Conservation (phyloP, 2,888 invertebrate genomes). For the Chrysina gloriosa region DNA sequence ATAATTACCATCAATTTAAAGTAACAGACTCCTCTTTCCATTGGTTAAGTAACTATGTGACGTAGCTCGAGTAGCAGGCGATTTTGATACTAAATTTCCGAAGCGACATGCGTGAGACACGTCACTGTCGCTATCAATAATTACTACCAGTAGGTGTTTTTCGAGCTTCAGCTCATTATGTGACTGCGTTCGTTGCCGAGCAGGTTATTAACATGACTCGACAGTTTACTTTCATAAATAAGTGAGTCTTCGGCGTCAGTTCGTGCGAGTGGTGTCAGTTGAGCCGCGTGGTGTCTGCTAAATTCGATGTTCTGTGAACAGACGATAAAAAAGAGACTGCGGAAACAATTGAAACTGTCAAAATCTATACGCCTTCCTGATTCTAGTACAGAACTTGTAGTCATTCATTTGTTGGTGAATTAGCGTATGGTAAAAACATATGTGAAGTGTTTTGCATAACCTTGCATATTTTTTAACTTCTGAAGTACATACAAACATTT, state of each 20-base stretch:
- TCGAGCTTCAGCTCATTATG: conserved; percentile 43
- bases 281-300: conserved; percentile 36
- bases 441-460: conserved; percentile 36
- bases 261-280: conserved; percentile 10
- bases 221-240: conserved; percentile 53
- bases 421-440: conserved; percentile 19
- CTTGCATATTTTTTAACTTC: not conserved
- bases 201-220: conserved; percentile 54
- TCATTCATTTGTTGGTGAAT: not conserved
- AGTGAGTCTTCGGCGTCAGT: conserved; percentile 27
- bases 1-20: conserved; percentile 9
- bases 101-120: conserved; percentile 32
- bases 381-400: not conserved
- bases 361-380: conserved; percentile 9
- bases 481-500: not conserved
- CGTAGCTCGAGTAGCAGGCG: conserved; percentile 32
- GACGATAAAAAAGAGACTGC: not conserved
- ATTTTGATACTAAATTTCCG: conserved; percentile 43
- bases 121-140: conserved; percentile 42
- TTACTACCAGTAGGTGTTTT: conserved; percentile 43
- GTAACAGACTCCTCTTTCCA: conserved; percentile 27
- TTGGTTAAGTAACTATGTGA: conserved; percentile 45
- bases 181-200: conserved; percentile 43
- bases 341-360: conserved; percentile 15
- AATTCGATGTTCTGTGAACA: not conserved